phyloP scores from a whole-genome alignment of 2,888 invertebrate genomes.

The Pristionchus exspectatus region DNA sequence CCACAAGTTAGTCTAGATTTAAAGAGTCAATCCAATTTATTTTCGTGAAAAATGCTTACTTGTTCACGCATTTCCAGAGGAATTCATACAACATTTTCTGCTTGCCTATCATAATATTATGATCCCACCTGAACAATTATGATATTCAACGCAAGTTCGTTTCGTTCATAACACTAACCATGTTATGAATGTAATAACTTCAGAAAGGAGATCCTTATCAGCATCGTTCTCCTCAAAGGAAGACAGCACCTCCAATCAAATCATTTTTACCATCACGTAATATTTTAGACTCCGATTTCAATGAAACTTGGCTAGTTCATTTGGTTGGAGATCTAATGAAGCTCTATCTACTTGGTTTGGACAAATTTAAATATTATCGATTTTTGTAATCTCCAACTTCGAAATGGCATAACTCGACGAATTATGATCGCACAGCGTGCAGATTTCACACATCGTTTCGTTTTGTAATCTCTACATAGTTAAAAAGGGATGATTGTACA shows the following conservation, averaged over 20 bases:
- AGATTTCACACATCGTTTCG: too few species aligned
- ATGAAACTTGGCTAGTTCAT: too few species aligned
- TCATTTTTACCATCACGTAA: neutral
- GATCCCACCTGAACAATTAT: constrained; percentile 35
- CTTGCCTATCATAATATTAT: constrained; percentile 61
- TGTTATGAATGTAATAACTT: constrained; percentile 34
- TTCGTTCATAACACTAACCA: constrained; percentile 61
- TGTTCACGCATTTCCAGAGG: constrained; percentile 67
- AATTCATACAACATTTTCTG: constrained; percentile 65
- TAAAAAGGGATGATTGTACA: too few species aligned
- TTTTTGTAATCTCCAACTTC: too few species aligned
- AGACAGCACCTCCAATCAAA: neutral
- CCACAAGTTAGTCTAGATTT: neutral
- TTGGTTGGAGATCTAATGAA: too few species aligned
- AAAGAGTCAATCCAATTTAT: neutral
- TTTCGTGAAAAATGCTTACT: constrained; percentile 48
- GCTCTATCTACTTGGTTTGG: too few species aligned
- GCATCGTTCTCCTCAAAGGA: neutral
- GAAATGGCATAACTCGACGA: too few species aligned
- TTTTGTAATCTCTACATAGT: too few species aligned
- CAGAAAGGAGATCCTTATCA: neutral
- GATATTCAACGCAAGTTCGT: too few species aligned
- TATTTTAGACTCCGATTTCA: neutral
- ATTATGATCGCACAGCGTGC: too few species aligned
- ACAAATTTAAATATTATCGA: too few species aligned